phyloP scores from a whole-genome alignment of 2,113 vertebrate species.

The Mirounga angustirostris region DNA sequence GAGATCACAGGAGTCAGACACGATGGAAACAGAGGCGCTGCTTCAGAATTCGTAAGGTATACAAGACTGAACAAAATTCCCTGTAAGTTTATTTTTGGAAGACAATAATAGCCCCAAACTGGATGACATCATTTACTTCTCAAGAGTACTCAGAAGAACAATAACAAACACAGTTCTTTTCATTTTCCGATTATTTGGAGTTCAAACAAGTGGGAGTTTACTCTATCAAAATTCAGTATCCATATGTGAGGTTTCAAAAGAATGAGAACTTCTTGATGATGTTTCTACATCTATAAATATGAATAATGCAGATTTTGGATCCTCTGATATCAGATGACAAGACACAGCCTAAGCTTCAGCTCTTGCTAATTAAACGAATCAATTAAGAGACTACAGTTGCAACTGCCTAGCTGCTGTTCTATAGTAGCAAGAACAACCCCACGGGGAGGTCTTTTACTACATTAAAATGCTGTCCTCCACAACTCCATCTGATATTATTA shows the following conservation, averaged over 20 bases:
- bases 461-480: slow-evolving; percentile 98
- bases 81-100: slow-evolving; percentile 10
- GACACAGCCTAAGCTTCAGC: slow-evolving; percentile 93
- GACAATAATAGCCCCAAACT: background rate
- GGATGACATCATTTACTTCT: background rate
- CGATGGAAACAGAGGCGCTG: background rate
- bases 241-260: slow-evolving; percentile 56
- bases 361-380: slow-evolving; percentile 99
- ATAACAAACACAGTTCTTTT: background rate
- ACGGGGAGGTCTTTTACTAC: slow-evolving; percentile 95
- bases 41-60: background rate
- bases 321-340: slow-evolving; percentile 93
- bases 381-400: slow-evolving; percentile 98
- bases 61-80: background rate
- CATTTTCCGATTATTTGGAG: slow-evolving; percentile 1
- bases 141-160: slow-evolving; percentile 26
- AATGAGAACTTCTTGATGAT: slow-evolving; percentile 55
- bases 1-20: background rate
- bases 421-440: slow-evolving; percentile 95
- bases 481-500: slow-evolving; percentile 99
- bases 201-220: slow-evolving; percentile 32
- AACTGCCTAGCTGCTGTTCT: slow-evolving; percentile 98
- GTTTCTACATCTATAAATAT: slow-evolving; percentile 84
- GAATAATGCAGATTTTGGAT: slow-evolving; percentile 88
- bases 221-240: slow-evolving; percentile 7